Evolutionary conservation across 2,113 vertebrate species (phyloP), one percentile per base, ranked within the genome.

Genomic region (Xiphias gladius): DNA sequence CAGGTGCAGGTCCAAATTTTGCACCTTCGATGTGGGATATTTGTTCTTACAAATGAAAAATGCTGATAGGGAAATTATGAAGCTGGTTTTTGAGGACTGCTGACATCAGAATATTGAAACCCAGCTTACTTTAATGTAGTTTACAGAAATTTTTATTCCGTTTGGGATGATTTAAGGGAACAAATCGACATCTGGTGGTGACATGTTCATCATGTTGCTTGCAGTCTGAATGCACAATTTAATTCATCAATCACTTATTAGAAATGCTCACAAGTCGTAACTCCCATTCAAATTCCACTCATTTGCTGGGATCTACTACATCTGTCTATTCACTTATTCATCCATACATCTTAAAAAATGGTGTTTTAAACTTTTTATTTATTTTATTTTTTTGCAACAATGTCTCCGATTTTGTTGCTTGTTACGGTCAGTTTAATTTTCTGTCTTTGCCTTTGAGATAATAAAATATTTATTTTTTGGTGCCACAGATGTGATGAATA

Each of bases 201-300:
- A n/a, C 70, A 79, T 90, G 86, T 87, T 76, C 6, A n/a, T 55
- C 72, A 79, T 86, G 84, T 79, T 87, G 82, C 73, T 83, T 17
- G 2, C 32, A 22, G 20, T 71, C 76, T 66, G 41, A 75, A 79
- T 37, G 69, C 73, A 62, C 28, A 5, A 0, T 77, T 46, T 9
- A 6, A 1, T 63, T 69, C 62, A 55, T 72, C 20, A 48, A 52
- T 75, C 48, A 48, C 28, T 54, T 8, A 26, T 7, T 14, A 64
- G 20, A 67, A 5, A 28, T 24, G 12, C 11, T 28, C 24, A n/a
- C 20, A 20, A 28, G 19, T 28, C 59, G 75, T 75, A 54, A 61
- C 39, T 50, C 63, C 26, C 77, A 32, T 20, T 2, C 39, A 22
- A 65, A 59, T 30, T 50, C 20, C 65, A 63, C 63, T 37, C 72